These are phyloP conservation scores for Bagarius yarrelli DNA, from an alignment of 2,113 vertebrate species.

Conservation along the genomic window DNA sequence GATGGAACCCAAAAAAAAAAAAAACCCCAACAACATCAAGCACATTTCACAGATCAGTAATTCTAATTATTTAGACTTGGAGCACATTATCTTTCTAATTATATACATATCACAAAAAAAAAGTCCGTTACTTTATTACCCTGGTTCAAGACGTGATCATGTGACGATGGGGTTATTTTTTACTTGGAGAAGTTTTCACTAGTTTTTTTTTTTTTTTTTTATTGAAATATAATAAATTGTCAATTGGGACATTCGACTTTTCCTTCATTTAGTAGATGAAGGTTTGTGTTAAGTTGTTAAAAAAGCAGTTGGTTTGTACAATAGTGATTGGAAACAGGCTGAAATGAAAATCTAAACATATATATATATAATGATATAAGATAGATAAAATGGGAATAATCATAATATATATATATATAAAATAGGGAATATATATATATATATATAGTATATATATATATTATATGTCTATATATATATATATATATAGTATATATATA, in stretches of 20 bases:
- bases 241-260: not conserved
- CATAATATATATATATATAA: too few species aligned
- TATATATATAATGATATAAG: too few species aligned
- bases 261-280: not conserved
- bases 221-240: not conserved
- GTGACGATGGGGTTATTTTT: not conserved
- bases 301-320: not conserved
- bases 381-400: too few species aligned
- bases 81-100: not conserved
- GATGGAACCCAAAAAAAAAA: not conserved
- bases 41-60: not conserved
- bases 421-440: too few species aligned
- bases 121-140: not conserved
- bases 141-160: not conserved
- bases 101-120: not conserved
- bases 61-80: not conserved
- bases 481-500: too few species aligned
- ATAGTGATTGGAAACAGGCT: not conserved
- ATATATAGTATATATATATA: too few species aligned
- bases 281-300: not conserved
- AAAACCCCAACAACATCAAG: not conserved
- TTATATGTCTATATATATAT: too few species aligned
- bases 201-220: too few species aligned
- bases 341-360: not conserved
- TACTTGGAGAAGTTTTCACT: not conserved